Evolutionary conservation across 2,888 invertebrate species (phyloP).

Genomic region (Aethes cnicana): DNA sequence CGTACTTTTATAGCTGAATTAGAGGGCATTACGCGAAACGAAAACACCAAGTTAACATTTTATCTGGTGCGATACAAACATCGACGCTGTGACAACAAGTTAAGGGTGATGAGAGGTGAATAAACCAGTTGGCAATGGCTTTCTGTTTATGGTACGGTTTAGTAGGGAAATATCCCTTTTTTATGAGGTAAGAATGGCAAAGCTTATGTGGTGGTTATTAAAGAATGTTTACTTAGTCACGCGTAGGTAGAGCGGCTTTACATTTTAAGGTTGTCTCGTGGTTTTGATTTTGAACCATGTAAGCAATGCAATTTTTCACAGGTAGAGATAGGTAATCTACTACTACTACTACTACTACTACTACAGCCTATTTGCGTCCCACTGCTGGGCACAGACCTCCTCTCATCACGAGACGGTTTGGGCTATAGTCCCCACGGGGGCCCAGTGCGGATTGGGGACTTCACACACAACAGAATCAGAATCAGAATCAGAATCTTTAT

Average conservation of each 20-base stretch:
- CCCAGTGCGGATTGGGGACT: too few species aligned
- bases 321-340: too few species aligned
- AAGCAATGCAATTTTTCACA: too few species aligned
- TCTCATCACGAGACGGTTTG: too few species aligned
- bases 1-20: conserved; percentile 75
- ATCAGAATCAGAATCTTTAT: too few species aligned
- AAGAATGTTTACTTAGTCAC: conserved; percentile 66
- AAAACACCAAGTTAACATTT: conserved; percentile 26
- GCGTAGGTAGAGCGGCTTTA: conserved; percentile 36
- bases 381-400: too few species aligned
- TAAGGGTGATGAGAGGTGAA: conserved; percentile 37
- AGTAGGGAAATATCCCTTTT: conserved; percentile 76
- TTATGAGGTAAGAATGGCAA: conserved; percentile 75
- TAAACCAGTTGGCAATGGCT: conserved; percentile 41
- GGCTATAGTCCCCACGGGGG: too few species aligned
- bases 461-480: too few species aligned
- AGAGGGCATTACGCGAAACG: conserved; percentile 59
- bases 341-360: too few species aligned
- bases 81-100: conserved; percentile 30
- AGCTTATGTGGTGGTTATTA: conserved; percentile 69
- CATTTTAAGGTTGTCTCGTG: too few species aligned
- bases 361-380: too few species aligned
- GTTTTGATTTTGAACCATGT: too few species aligned
- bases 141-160: conserved; percentile 72
- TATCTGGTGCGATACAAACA: conserved; percentile 27